These are phyloP conservation scores for Montipora foliosa DNA, from an alignment of 64 coral and sea anemone genomes.

Conservation along the genomic window DNA sequence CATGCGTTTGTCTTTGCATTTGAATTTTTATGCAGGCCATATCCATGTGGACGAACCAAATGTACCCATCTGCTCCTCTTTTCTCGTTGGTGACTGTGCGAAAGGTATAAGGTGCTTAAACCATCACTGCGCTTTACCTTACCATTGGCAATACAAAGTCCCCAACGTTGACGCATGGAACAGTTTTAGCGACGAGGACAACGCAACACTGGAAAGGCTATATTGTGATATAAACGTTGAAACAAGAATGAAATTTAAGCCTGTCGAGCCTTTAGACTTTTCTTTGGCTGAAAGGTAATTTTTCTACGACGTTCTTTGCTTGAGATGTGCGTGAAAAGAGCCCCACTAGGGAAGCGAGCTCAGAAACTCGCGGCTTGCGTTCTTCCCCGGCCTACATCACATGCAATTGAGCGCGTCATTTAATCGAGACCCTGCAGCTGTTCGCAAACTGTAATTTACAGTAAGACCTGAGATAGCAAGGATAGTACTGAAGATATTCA, in stretches of 20 bases:
- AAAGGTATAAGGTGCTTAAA: constrained; percentile 34
- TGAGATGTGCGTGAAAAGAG: too few relatives aligned
- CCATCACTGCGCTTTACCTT: constrained; percentile 75
- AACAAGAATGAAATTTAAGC: background rate
- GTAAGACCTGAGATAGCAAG: too few relatives aligned
- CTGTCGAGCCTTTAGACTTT: background rate
- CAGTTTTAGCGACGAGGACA: constrained; percentile 43
- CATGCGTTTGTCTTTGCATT: background rate
- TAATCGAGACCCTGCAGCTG: too few relatives aligned
- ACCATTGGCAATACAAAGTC: constrained; percentile 79
- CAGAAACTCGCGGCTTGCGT: too few relatives aligned
- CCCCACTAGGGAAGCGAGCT: too few relatives aligned
- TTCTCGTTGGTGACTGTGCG: constrained; percentile 64
- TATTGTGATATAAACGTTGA: constrained; percentile 71
- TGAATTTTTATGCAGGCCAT: background rate
- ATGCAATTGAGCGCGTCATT: too few relatives aligned
- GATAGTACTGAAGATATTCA: too few relatives aligned
- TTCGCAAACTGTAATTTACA: too few relatives aligned
- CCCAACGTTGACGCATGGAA: background rate
- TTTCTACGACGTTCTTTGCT: too few relatives aligned
- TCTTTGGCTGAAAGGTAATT: background rate
- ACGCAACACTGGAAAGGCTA: constrained; percentile 66
- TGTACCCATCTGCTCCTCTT: constrained; percentile 49
- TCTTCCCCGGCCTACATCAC: too few relatives aligned
- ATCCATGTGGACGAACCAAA: constrained; percentile 15